Percentiles rank a stretch among this genome's conserved stretches.
Conservation (phyloP, 2,113 vertebrate genomes). For the Carollia perspicillata region DNA sequence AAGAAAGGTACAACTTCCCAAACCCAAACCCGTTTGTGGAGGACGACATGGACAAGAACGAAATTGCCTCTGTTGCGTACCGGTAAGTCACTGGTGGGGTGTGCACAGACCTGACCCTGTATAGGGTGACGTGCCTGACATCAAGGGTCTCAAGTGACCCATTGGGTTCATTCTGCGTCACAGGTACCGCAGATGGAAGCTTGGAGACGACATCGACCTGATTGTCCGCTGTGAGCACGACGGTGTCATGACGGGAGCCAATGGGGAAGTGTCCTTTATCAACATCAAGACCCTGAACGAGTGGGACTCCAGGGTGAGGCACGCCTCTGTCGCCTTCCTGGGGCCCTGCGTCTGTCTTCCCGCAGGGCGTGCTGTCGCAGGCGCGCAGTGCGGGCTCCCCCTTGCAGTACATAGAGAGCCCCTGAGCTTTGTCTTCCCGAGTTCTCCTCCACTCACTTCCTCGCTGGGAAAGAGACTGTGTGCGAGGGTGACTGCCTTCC, state of each 20-base stretch:
- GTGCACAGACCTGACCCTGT: fast-evolving
- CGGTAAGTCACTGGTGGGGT: conserved; percentile 79
- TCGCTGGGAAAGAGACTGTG: fast-evolving
- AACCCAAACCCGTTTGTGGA: conserved; percentile 96
- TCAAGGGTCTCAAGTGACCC: not conserved
- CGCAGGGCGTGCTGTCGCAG: fast-evolving
- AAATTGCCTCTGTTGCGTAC: conserved; percentile 97
- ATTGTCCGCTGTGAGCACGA: conserved; percentile 98
- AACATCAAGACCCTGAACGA: conserved; percentile 99
- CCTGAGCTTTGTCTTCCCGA: too few species aligned
- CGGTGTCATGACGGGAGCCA: conserved; percentile 97
- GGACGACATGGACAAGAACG: conserved; percentile 97
- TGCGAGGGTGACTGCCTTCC: not conserved
- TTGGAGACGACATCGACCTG: conserved; percentile 97
- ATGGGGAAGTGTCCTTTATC: conserved; percentile 97
- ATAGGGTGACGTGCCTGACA: fast-evolving
- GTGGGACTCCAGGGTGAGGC: conserved; percentile 96
- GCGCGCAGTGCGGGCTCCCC: not conserved
- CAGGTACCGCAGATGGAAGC: conserved; percentile 98
- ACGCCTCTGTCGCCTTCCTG: fast-evolving
- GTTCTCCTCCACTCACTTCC: not conserved
- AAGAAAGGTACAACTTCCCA: conserved; percentile 95
- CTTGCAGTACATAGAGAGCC: fast-evolving
- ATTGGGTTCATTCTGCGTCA: not conserved
- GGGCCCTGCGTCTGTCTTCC: fast-evolving